phyloP scores from a whole-genome alignment of 2,797 vertebrate genomes.

The Spinibarbus caldwelli region DNA sequence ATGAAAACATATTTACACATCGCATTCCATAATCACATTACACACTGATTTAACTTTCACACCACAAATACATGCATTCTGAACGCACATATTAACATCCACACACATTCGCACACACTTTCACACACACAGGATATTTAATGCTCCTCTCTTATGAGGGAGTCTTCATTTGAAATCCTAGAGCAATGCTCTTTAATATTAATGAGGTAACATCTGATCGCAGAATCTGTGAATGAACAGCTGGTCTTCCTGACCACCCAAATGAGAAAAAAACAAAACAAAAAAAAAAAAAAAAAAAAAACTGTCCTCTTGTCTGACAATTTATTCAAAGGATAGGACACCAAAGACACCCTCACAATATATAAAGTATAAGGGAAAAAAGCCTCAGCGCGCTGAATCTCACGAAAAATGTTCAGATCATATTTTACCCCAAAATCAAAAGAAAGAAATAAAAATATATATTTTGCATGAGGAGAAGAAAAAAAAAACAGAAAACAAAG shows the following conservation, averaged over 20 bases:
- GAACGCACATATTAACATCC: slow-evolving; percentile 13
- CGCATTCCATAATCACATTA: slow-evolving; percentile 27
- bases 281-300: slow-evolving; percentile 18
- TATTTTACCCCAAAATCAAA: slow-evolving; percentile 20
- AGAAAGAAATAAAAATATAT: not conserved
- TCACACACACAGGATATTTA: slow-evolving; percentile 14
- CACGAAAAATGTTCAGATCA: not conserved
- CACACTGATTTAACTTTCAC: not conserved
- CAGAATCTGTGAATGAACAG: slow-evolving; percentile 35
- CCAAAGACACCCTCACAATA: not conserved
- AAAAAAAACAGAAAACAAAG: not conserved
- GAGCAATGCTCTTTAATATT: slow-evolving; percentile 40
- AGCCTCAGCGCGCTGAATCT: not conserved
- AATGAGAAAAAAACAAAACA: not conserved
- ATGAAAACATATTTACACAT: slow-evolving; percentile 81
- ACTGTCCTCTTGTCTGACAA: not conserved
- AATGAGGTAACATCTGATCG: slow-evolving; percentile 42
- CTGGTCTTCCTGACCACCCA: slow-evolving; percentile 11
- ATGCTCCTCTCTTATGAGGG: slow-evolving; percentile 33
- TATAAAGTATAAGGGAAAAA: not conserved
- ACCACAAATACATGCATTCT: slow-evolving; percentile 22
- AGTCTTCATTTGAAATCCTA: slow-evolving; percentile 29
- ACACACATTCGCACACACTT: slow-evolving; percentile 25
- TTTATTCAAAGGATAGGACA: slow-evolving; percentile 13
- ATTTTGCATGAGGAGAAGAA: not conserved